phyloP scores from a whole-genome alignment of 2,113 vertebrate species.

The Ptilonorhynchus violaceus region DNA sequence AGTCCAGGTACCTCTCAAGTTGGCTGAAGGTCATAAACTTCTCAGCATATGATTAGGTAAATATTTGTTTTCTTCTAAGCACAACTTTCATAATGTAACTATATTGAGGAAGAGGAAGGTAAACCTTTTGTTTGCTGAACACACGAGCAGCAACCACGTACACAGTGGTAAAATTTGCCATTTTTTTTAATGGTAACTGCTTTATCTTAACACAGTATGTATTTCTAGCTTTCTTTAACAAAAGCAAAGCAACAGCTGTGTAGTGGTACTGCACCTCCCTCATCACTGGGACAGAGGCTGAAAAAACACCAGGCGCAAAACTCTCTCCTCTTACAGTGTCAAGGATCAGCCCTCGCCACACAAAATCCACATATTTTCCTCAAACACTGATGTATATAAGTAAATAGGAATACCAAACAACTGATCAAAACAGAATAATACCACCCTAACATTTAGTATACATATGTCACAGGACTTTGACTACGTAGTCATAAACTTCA shows the following conservation, averaged over 20 bases:
- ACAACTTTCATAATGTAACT: not conserved
- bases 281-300: not conserved
- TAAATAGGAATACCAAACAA: not conserved
- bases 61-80: conserved; percentile 23
- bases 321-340: not conserved
- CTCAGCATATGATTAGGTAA: not conserved
- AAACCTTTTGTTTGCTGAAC: not conserved
- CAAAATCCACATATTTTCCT: not conserved
- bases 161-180: not conserved
- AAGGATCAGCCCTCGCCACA: not conserved
- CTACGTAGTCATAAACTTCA: not conserved
- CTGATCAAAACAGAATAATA: not conserved
- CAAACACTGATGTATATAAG: accelerated
- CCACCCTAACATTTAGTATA: not conserved
- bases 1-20: not conserved
- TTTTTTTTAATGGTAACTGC: not conserved
- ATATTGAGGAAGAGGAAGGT: not conserved
- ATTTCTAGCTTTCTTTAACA: not conserved
- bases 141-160: not conserved
- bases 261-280: not conserved
- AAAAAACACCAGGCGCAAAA: not conserved
- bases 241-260: not conserved
- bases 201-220: not conserved
- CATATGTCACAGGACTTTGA: not conserved
- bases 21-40: not conserved